phyloP scores from a whole-genome alignment of 2,797 vertebrate species.

The Anabas testudineus region DNA sequence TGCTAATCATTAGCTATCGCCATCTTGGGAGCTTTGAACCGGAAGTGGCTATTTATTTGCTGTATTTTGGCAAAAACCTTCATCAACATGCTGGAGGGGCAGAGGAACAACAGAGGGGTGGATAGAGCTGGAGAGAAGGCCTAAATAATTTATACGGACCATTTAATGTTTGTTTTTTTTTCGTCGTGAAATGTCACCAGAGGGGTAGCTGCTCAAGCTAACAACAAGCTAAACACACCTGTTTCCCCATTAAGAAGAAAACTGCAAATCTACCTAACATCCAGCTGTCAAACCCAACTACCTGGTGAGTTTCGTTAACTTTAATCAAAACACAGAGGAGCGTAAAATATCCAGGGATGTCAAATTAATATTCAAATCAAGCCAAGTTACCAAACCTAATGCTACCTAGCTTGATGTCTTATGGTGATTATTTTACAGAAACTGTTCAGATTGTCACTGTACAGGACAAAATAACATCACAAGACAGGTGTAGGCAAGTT shows the following conservation, averaged over 20 bases:
- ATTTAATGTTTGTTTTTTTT: too few species aligned
- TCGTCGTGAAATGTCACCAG: neutral
- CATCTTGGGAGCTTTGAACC: neutral
- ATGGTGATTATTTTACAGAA: too few species aligned
- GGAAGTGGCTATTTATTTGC: neutral
- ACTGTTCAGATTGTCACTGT: too few species aligned
- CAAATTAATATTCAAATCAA: too few species aligned
- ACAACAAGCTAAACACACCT: conserved; percentile 11
- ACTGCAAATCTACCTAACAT: neutral
- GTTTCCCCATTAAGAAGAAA: neutral
- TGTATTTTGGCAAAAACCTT: neutral
- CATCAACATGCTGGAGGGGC: neutral
- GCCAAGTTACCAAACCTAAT: too few species aligned
- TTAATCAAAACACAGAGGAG: too few species aligned
- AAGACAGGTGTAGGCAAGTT: too few species aligned
- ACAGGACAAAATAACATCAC: too few species aligned
- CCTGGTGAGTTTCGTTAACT: conserved; percentile 1
- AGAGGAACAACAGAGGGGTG: too few species aligned
- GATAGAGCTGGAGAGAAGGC: neutral
- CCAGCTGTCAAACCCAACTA: neutral
- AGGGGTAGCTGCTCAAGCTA: too few species aligned
- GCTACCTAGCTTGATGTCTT: too few species aligned
- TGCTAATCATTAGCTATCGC: neutral
- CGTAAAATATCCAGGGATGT: too few species aligned
- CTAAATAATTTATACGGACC: neutral